phyloP scores from a whole-genome alignment of 2,888 invertebrate species.

The Pristionchus mayeri region DNA sequence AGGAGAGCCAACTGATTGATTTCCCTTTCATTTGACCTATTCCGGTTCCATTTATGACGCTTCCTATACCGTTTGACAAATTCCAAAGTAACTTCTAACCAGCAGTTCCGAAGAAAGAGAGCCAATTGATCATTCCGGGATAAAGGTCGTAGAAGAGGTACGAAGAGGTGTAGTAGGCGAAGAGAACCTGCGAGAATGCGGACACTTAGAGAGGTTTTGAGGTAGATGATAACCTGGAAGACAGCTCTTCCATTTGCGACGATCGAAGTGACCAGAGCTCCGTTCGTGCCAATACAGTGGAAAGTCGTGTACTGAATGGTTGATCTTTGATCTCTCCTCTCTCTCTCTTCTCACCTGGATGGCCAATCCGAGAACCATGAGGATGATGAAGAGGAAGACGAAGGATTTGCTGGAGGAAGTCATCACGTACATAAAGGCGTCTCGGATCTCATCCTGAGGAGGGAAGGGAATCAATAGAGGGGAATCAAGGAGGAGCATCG shows the following conservation, averaged over 20 bases:
- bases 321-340: constrained; percentile 24
- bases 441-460: constrained; percentile 72
- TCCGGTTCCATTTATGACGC: constrained; percentile 37
- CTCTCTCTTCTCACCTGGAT: constrained; percentile 22
- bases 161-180: constrained; percentile 69
- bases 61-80: neutral
- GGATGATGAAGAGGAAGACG: constrained; percentile 57
- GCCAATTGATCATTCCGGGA: constrained; percentile 63
- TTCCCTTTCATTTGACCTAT: constrained; percentile 2
- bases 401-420: constrained; percentile 71
- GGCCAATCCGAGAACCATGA: constrained; percentile 35
- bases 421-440: constrained; percentile 74
- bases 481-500: too few species aligned
- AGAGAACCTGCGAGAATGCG: constrained; percentile 58
- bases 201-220: neutral
- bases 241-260: constrained; percentile 66
- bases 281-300: constrained; percentile 59
- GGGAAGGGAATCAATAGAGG: neutral
- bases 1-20: neutral
- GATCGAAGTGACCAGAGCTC: constrained; percentile 66
- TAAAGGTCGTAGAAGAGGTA: constrained; percentile 73
- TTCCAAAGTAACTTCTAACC: neutral
- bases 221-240: constrained; percentile 58
- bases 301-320: constrained; percentile 62
- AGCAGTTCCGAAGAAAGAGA: constrained; percentile 49